Percentiles rank a stretch among this genome's conserved stretches.
Evolutionary conservation across 2,888 invertebrate genomes (phyloP).

Genomic region (Julus scandinavius): DNA sequence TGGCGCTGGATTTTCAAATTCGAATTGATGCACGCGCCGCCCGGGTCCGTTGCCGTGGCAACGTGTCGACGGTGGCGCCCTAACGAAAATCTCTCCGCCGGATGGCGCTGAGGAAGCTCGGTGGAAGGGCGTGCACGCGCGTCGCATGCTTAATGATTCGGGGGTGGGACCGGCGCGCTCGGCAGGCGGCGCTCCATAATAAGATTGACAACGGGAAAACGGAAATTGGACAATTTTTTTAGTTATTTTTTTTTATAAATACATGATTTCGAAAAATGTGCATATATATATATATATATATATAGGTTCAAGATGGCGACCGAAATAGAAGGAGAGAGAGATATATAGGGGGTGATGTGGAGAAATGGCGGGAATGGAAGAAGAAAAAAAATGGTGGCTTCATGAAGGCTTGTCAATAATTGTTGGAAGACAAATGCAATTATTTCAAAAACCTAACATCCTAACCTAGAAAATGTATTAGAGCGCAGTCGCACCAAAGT

Average conservation of each 20-base stretch:
- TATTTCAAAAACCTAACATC: not conserved
- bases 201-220: not conserved
- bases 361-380: not conserved
- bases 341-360: not conserved
- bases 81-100: too few relatives aligned
- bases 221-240: not conserved
- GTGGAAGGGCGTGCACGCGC: too few relatives aligned
- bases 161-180: too few relatives aligned
- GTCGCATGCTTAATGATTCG: too few relatives aligned
- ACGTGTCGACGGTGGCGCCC: too few relatives aligned
- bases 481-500: not conserved
- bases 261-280: not conserved
- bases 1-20: too few relatives aligned
- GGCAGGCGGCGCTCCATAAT: not conserved
- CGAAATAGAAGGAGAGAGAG: not conserved
- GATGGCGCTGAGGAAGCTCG: too few relatives aligned
- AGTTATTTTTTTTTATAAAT: not conserved
- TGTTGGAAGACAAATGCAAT: not conserved
- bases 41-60: too few relatives aligned
- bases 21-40: too few relatives aligned
- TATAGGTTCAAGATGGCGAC: not conserved
- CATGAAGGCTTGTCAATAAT: conserved; percentile 1
- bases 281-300: not conserved
- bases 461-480: not conserved
- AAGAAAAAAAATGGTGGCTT: not conserved